phyloP scores from a whole-genome alignment of 35 echinoderm and acorn worm species.

The Eucidaris tribuloides region DNA sequence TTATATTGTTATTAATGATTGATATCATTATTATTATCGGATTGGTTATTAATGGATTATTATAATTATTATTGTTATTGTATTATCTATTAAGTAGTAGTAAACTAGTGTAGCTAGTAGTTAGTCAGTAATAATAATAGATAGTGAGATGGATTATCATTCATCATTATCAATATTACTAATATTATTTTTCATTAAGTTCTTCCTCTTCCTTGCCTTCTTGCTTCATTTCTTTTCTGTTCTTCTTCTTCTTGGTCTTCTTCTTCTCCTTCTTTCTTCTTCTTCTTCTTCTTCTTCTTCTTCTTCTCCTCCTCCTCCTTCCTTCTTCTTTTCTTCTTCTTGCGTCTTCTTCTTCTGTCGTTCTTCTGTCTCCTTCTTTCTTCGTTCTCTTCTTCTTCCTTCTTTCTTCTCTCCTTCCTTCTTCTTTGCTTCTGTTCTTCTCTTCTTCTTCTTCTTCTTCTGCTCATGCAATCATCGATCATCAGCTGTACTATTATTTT shows the following conservation, averaged over 20 bases:
- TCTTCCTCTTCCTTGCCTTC: neutral
- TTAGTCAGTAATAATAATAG: too few species aligned
- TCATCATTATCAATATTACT: too few species aligned
- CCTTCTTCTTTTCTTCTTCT: neutral
- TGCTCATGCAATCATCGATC: neutral
- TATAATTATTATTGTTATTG: too few species aligned
- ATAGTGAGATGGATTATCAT: too few species aligned
- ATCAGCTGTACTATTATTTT: neutral
- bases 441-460: neutral
- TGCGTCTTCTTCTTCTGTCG: too few species aligned
- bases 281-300: neutral
- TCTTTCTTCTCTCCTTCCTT: neutral
- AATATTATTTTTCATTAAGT: neutral
- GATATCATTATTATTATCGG: too few species aligned
- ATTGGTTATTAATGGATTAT: too few species aligned
- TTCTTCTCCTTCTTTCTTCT: neutral
- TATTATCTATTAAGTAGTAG: too few species aligned
- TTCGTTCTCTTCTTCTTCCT: neutral
- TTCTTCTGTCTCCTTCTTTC: neutral
- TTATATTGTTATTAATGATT: too few species aligned
- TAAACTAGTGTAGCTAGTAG: too few species aligned
- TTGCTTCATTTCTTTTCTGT: neutral
- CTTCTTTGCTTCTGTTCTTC: neutral
- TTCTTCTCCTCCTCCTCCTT: neutral
- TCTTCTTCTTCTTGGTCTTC: neutral